phyloP scores from a whole-genome alignment of 1,140 invertebrate genomes.

The Agraylea sexmaculata region DNA sequence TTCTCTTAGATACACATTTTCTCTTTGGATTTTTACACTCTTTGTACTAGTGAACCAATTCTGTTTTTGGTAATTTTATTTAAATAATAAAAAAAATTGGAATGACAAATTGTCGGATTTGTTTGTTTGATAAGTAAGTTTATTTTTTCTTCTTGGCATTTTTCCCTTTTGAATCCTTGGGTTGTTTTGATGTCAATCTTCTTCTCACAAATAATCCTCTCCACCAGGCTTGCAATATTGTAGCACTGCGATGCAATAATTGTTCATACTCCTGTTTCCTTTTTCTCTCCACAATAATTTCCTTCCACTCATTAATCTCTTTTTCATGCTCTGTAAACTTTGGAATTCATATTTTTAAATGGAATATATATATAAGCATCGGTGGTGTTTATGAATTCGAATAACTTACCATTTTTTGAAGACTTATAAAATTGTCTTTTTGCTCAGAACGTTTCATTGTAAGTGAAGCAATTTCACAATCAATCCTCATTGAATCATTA shows the following conservation, averaged over 20 bases:
- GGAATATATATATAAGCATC: too few relatives aligned
- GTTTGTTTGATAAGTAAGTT: too few relatives aligned
- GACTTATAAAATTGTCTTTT: slow-evolving; percentile 2
- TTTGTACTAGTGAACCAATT: too few relatives aligned
- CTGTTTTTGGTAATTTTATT: too few relatives aligned
- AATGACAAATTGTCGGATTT: too few relatives aligned
- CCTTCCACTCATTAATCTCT: slow-evolving; percentile 35
- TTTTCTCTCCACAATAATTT: slow-evolving; percentile 31
- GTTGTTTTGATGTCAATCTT: slow-evolving; percentile 45
- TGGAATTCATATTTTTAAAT: background rate
- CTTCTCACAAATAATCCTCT: slow-evolving; percentile 54
- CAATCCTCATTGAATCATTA: slow-evolving; percentile 12
- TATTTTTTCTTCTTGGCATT: slow-evolving; percentile 15
- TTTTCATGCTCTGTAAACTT: slow-evolving; percentile 20
- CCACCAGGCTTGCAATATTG: slow-evolving; percentile 55
- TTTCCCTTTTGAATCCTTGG: slow-evolving; percentile 26
- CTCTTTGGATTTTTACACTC: too few relatives aligned
- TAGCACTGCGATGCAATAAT: slow-evolving; percentile 26
- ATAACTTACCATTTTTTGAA: slow-evolving; percentile 15
- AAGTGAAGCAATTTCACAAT: slow-evolving; percentile 9
- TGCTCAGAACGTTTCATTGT: slow-evolving; percentile 12
- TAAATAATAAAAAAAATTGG: too few relatives aligned
- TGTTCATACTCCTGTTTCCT: slow-evolving; percentile 27
- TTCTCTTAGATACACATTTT: too few relatives aligned
- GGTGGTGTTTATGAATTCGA: background rate